Evolutionary conservation across 2,797 vertebrate species (phyloP).

Genomic region (Coreius guichenoti): DNA sequence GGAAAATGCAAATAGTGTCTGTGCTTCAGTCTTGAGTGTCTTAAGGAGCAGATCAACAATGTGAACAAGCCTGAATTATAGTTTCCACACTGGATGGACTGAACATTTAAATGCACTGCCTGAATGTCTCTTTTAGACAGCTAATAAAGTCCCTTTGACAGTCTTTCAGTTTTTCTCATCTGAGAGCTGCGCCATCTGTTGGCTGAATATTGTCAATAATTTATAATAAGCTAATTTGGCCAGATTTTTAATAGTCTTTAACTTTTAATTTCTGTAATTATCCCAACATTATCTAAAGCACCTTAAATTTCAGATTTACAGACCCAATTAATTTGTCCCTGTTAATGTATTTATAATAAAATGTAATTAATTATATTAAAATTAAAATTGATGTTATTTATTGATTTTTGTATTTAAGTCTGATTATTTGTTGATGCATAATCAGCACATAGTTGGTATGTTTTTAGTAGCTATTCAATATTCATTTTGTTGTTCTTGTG

Average conservation of each 20-base stretch:
- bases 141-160: neutral
- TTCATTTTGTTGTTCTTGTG: neutral
- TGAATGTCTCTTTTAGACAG: slow-evolving; percentile 4
- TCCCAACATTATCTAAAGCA: too few relatives aligned
- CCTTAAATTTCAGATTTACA: neutral
- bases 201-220: slow-evolving; percentile 2
- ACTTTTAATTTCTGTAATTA: neutral
- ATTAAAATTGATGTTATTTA: neutral
- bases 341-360: neutral
- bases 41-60: slow-evolving; percentile 7
- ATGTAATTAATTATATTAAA: neutral
- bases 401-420: neutral
- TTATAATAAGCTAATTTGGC: neutral
- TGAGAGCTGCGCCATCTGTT: slow-evolving; percentile 38
- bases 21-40: slow-evolving; percentile 1
- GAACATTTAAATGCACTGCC: neutral
- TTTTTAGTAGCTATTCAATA: neutral
- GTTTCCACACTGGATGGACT: neutral
- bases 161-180: neutral
- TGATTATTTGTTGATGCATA: neutral
- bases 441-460: neutral
- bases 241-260: neutral
- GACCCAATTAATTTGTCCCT: neutral
- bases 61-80: neutral
- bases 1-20: neutral